Percentiles rank a stretch among this genome's conserved stretches.
Evolutionary conservation across 2,113 vertebrate genomes (phyloP).

Genomic region (Vombatus ursinus): DNA sequence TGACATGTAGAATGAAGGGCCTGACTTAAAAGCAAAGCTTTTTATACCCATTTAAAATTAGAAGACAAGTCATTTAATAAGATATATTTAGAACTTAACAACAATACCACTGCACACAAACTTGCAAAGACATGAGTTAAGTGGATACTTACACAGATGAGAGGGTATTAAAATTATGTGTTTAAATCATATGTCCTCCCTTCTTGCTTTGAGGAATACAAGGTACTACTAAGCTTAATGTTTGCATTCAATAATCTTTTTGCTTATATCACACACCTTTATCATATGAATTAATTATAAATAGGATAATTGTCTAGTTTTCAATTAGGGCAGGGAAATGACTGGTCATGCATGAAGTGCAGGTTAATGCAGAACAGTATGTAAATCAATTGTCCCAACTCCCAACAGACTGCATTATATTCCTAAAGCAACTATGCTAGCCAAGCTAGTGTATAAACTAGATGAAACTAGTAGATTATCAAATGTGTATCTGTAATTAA

Average conservation of each 20-base stretch:
- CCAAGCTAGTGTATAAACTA: conserved; percentile 59
- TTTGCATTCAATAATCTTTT: conserved; percentile 72
- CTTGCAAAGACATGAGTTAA: not conserved
- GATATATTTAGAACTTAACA: not conserved
- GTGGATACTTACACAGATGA: not conserved
- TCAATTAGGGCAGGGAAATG: conserved; percentile 74
- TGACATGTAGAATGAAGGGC: not conserved
- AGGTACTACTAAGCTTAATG: not conserved
- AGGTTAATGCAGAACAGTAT: conserved; percentile 68
- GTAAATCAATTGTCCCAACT: conserved; percentile 67
- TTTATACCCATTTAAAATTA: not conserved
- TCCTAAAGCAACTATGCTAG: conserved; percentile 50
- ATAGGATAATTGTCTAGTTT: conserved; percentile 69
- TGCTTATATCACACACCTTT: conserved; percentile 63
- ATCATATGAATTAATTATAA: conserved; percentile 76
- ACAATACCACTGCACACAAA: not conserved
- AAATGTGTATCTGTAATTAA: conserved; percentile 71
- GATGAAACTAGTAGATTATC: conserved; percentile 68
- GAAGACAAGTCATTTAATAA: not conserved
- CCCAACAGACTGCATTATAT: conserved; percentile 61
- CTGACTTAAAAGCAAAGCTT: not conserved
- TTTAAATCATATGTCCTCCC: not conserved
- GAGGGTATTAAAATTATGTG: not conserved
- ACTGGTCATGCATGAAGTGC: conserved; percentile 66
- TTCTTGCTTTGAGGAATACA: not conserved